phyloP scores from a whole-genome alignment of 1,140 invertebrate genomes.

The Aporrectodea caliginosa region DNA sequence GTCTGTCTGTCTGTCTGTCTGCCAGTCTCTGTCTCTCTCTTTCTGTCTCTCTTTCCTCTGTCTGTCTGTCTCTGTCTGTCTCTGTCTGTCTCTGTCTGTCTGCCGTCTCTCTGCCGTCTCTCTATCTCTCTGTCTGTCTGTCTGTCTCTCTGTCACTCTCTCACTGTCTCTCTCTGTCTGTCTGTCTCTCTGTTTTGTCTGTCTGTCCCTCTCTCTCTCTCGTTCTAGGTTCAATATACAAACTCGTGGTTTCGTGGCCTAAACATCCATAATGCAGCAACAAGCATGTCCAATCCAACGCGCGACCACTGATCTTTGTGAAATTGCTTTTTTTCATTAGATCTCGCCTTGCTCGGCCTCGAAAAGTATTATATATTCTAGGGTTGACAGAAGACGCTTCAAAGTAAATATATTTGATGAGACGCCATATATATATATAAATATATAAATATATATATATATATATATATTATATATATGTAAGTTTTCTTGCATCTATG shows the following conservation, averaged over 20 bases:
- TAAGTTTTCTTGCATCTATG: too few relatives aligned
- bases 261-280: not conserved
- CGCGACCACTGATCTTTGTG: not conserved
- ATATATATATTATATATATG: not conserved
- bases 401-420: not conserved
- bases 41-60: not conserved
- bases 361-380: not conserved
- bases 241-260: not conserved
- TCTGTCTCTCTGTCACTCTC: not conserved
- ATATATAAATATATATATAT: conserved; percentile 8
- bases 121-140: not conserved
- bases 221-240: not conserved
- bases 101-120: not conserved
- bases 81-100: not conserved
- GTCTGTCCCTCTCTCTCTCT: not conserved
- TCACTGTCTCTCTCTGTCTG: not conserved
- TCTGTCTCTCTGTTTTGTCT: not conserved
- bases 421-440: not conserved
- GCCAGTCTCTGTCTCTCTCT: not conserved
- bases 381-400: not conserved
- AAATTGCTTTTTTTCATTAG: not conserved
- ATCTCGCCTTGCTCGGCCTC: not conserved
- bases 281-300: not conserved
- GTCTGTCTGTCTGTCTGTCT: too few relatives aligned
- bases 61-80: not conserved